These are phyloP conservation scores for Halcyon leucocephala DNA, from an alignment of 2,797 vertebrate genomes.

Conservation along the genomic window DNA sequence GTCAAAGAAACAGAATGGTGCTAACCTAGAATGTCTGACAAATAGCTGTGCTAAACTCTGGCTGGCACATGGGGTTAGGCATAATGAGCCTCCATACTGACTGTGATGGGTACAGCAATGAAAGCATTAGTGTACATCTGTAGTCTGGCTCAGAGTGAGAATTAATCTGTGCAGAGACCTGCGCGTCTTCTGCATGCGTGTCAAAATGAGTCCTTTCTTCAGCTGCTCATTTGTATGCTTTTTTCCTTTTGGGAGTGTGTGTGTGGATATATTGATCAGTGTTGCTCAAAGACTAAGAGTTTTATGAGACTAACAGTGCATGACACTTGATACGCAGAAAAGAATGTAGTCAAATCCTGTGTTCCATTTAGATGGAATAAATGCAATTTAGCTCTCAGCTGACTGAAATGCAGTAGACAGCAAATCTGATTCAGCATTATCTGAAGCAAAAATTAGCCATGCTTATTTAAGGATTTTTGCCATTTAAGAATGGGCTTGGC, in stretches of 20 bases:
- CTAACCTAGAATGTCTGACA: background rate
- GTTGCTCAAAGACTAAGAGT: background rate
- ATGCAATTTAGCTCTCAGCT: background rate
- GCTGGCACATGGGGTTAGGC: background rate
- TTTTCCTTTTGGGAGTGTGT: accelerated
- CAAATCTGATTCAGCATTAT: background rate
- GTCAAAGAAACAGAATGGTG: background rate
- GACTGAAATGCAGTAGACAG: background rate
- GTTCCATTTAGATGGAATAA: background rate
- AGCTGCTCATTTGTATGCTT: background rate
- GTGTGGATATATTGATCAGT: no score
- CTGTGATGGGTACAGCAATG: accelerated
- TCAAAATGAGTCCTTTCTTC: background rate
- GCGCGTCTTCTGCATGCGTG: accelerated
- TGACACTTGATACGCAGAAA: background rate
- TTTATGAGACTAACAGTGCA: background rate
- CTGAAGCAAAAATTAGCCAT: background rate
- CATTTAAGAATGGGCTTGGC: background rate
- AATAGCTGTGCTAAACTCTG: background rate
- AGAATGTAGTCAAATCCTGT: background rate
- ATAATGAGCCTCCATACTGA: background rate
- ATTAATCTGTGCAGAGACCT: background rate
- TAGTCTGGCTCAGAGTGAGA: background rate
- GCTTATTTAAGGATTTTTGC: background rate
- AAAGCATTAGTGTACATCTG: background rate